Evolutionary conservation across 2,888 invertebrate genomes (phyloP).

Genomic region (Apocheima hispidaria): DNA sequence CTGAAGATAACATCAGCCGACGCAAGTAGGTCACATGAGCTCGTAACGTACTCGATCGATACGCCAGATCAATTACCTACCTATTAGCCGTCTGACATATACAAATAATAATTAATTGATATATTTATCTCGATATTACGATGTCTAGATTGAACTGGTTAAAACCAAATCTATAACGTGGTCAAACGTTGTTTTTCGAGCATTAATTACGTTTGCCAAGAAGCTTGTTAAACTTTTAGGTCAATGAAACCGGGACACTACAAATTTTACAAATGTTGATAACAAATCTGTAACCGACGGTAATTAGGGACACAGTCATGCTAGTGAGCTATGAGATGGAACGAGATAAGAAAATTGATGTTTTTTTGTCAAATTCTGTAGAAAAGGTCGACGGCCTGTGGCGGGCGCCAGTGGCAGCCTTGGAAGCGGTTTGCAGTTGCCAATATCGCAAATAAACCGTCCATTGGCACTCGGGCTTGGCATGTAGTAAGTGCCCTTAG

Average conservation of each 20-base stretch:
- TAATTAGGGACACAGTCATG: slow-evolving; percentile 15
- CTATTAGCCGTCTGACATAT: slow-evolving; percentile 42
- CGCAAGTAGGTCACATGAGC: slow-evolving; percentile 65
- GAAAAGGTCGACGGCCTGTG: slow-evolving; percentile 75
- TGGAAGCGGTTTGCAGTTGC: slow-evolving; percentile 72
- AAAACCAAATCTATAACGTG: not conserved
- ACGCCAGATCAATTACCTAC: slow-evolving; percentile 55
- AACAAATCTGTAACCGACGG: slow-evolving; percentile 20
- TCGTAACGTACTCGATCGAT: slow-evolving; percentile 53
- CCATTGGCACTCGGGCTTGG: slow-evolving; percentile 79
- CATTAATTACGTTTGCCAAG: slow-evolving; percentile 21
- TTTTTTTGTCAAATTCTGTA: slow-evolving; percentile 35
- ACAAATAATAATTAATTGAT: slow-evolving; percentile 45
- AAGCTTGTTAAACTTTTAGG: slow-evolving; percentile 22
- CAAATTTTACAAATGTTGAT: slow-evolving; percentile 19
- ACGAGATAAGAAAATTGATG: slow-evolving; percentile 16
- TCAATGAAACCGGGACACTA: slow-evolving; percentile 25
- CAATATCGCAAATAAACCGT: slow-evolving; percentile 84
- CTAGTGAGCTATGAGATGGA: slow-evolving; percentile 2
- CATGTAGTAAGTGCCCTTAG: slow-evolving; percentile 70
- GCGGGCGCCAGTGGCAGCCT: slow-evolving; percentile 70
- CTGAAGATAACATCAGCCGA: slow-evolving; percentile 64
- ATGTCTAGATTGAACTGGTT: slow-evolving; percentile 22
- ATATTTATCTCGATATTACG: slow-evolving; percentile 36
- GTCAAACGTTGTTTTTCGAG: slow-evolving; percentile 8